phyloP scores from a whole-genome alignment of 2,113 vertebrate species.

The Pterocles burchelli region DNA sequence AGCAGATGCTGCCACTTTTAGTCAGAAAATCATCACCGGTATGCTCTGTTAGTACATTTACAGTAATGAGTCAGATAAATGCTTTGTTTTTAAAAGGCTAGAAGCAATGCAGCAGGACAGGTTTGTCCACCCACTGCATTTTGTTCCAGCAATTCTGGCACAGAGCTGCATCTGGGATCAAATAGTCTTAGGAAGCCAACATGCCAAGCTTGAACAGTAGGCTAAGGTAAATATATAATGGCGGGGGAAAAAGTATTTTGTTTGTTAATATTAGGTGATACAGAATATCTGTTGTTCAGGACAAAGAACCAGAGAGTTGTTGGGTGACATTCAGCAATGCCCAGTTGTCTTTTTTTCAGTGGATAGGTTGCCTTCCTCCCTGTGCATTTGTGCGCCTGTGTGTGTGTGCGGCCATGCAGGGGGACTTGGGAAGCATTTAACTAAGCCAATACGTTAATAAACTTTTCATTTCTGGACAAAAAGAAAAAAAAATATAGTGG shows the following conservation, averaged over 20 bases:
- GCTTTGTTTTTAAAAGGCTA: conserved; percentile 52
- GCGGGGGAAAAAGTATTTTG: conserved; percentile 41
- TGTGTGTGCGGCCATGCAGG: rapidly evolving
- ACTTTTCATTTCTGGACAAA: not conserved
- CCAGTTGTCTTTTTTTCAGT: not conserved
- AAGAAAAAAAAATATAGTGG: not conserved
- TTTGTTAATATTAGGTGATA: conserved; percentile 50
- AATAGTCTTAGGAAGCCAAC: conserved; percentile 47
- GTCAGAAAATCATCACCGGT: conserved; percentile 21
- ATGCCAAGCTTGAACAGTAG: conserved; percentile 37
- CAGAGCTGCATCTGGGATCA: conserved; percentile 47
- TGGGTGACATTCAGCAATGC: not conserved
- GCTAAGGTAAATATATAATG: conserved; percentile 64
- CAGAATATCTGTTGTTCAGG: conserved; percentile 15
- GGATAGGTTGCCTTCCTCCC: not conserved
- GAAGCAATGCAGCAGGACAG: conserved; percentile 77
- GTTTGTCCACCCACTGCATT: conserved; percentile 74
- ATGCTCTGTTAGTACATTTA: conserved; percentile 5
- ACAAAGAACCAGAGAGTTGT: not conserved
- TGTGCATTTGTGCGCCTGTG: not conserved
- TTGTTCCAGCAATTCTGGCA: conserved; percentile 67
- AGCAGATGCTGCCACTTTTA: conserved; percentile 39
- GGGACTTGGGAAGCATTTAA: not conserved
- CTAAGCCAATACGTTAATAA: not conserved
- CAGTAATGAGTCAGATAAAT: conserved; percentile 54